Evolutionary conservation across 2,888 invertebrate species (phyloP).

Genomic region (Andrena marginata): DNA sequence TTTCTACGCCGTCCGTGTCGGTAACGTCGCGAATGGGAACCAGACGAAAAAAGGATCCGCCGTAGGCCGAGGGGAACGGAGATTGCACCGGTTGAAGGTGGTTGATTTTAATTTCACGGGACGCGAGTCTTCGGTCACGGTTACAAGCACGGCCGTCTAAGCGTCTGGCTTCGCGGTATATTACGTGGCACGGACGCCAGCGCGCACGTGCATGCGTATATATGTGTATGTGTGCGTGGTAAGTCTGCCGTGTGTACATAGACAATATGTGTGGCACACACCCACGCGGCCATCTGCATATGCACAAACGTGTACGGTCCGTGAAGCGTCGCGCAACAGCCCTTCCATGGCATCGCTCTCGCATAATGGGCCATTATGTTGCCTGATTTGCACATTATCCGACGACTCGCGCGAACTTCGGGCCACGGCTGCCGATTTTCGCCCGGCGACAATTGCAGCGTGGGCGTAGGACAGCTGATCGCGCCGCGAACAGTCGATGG

Average conservation of each 20-base stretch:
- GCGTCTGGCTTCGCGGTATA: slow-evolving; percentile 59
- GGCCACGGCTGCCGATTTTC: slow-evolving; percentile 36
- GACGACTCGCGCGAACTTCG: slow-evolving; percentile 62
- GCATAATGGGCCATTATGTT: slow-evolving; percentile 69
- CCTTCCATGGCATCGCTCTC: slow-evolving; percentile 66
- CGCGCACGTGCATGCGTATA: background rate
- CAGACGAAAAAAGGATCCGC: slow-evolving; percentile 3
- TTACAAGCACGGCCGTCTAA: slow-evolving; percentile 79
- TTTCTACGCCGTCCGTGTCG: slow-evolving; percentile 4
- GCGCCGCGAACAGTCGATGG: background rate
- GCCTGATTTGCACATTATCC: slow-evolving; percentile 70
- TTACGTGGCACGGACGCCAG: slow-evolving; percentile 15
- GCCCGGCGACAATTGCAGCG: slow-evolving; percentile 33
- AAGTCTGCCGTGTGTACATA: slow-evolving; percentile 15
- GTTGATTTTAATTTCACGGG: slow-evolving; percentile 85
- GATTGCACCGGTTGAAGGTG: slow-evolving; percentile 82
- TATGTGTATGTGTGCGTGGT: slow-evolving; percentile 1
- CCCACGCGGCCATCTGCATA: slow-evolving; percentile 51
- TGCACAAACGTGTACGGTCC: slow-evolving; percentile 44
- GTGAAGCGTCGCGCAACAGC: slow-evolving; percentile 55
- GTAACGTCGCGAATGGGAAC: slow-evolving; percentile 17
- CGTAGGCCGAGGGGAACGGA: slow-evolving; percentile 69
- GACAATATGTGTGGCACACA: slow-evolving; percentile 14
- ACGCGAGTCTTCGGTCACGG: slow-evolving; percentile 83
- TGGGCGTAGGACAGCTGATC: slow-evolving; percentile 14